A percentile compares a stretch with the other conserved stretches of the same genome.
Conservation (phyloP, 2,888 invertebrate species). For the Hemicrepidius hirtus region DNA sequence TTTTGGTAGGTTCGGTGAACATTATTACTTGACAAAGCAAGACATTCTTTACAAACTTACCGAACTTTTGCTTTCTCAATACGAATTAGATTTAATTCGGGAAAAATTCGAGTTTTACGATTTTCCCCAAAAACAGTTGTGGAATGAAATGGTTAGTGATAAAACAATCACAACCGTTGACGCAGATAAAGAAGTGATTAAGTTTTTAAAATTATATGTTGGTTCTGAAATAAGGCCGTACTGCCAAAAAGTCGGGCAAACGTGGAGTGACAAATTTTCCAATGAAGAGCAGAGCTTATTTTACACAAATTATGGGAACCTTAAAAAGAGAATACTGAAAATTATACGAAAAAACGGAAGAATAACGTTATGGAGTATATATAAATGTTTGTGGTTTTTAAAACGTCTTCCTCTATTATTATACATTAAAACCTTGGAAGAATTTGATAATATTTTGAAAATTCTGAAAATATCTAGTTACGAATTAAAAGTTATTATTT, state of each 20-base stretch:
- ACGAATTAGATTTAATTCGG: not conserved
- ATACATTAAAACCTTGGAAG: not conserved
- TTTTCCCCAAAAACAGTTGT: not conserved
- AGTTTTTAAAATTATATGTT: not conserved
- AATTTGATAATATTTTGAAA: not conserved
- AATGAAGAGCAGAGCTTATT: not conserved
- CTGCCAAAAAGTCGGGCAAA: not conserved
- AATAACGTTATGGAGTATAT: not conserved
- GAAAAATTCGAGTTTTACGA: not conserved
- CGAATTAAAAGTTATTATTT: not conserved
- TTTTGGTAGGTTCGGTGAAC: not conserved
- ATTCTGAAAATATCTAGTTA: slow-evolving; percentile 12
- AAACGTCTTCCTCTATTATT: not conserved
- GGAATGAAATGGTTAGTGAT: not conserved
- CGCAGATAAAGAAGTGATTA: no score
- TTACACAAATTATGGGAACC: not conserved
- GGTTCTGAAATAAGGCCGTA: not conserved
- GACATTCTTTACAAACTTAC: not conserved
- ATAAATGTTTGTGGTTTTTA: not conserved
- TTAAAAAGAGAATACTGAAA: not conserved
- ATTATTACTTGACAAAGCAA: slow-evolving; percentile 2
- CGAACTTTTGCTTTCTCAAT: not conserved
- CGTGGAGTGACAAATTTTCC: not conserved
- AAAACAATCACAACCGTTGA: not conserved
- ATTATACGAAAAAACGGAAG: not conserved